Conservation (phyloP, 2,888 invertebrate genomes). For the Heteropelma amictum region DNA sequence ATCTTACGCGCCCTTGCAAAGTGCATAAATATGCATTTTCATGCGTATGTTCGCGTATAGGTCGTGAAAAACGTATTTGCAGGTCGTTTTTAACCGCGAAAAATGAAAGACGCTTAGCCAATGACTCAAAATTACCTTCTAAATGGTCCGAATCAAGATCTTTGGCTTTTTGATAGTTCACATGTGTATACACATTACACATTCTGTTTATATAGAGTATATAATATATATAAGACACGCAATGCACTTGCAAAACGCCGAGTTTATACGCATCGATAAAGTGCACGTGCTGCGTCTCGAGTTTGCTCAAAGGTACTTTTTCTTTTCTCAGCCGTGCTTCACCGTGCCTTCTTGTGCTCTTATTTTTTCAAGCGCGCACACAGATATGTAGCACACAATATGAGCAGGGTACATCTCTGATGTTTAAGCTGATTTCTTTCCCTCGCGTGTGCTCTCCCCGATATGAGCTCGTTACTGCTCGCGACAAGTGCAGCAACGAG, state of each 20-base stretch:
- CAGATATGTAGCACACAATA: too few relatives aligned
- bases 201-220: neutral
- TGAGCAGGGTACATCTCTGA: too few relatives aligned
- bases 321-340: neutral
- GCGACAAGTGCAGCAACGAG: neutral
- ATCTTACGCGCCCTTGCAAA: neutral
- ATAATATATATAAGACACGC: slow-evolving; percentile 5
- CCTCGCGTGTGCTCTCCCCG: neutral
- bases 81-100: too few relatives aligned
- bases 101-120: neutral
- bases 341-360: too few relatives aligned
- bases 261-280: slow-evolving; percentile 37
- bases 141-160: neutral
- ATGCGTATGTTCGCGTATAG: too few relatives aligned
- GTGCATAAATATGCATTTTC: neutral
- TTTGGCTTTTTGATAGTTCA: neutral
- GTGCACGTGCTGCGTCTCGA: slow-evolving; percentile 52
- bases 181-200: neutral
- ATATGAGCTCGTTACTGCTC: neutral
- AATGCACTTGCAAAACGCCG: slow-evolving; percentile 45
- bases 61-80: too few relatives aligned
- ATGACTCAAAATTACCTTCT: neutral
- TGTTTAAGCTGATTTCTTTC: neutral
- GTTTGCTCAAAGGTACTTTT: neutral
- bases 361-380: too few relatives aligned